Conservation (phyloP, 2,113 vertebrate genomes). For the Heptranchias perlo region DNA sequence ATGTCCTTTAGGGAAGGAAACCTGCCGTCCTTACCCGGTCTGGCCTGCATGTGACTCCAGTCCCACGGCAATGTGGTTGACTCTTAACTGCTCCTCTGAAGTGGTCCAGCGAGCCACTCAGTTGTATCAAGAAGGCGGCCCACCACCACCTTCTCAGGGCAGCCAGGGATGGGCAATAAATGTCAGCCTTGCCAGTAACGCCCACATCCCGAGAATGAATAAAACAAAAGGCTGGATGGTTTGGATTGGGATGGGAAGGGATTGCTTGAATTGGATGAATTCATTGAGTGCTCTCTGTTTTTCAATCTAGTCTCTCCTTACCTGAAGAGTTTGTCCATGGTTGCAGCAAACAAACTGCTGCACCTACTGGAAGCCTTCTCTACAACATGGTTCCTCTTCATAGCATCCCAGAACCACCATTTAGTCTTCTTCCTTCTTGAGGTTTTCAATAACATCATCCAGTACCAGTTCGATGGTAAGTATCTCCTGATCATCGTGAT, state of each 20-base stretch:
- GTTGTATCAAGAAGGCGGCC: neutral
- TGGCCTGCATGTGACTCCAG: too few species aligned
- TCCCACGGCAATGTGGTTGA: too few species aligned
- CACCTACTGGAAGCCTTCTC: constrained; percentile 97
- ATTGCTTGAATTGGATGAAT: too few species aligned
- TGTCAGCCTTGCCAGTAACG: too few species aligned
- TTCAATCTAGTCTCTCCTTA: constrained; percentile 82
- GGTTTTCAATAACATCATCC: constrained; percentile 98
- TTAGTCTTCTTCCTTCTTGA: constrained; percentile 94
- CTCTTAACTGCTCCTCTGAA: neutral
- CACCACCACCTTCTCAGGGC: too few species aligned
- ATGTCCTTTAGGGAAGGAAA: too few species aligned
- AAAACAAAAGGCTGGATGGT: neutral
- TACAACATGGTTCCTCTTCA: constrained; percentile 93
- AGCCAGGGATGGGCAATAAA: too few species aligned
- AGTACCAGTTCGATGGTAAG: constrained; percentile 98
- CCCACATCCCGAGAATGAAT: neutral
- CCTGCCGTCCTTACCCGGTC: too few species aligned
- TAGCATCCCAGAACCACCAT: constrained; percentile 87
- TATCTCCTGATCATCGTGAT: neutral
- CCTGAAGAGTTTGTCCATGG: constrained; percentile 96
- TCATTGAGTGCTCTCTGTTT: neutral
- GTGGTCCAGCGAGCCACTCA: neutral
- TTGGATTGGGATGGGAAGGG: neutral
- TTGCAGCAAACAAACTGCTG: constrained; percentile 90